Conservation (phyloP, 2,888 invertebrate genomes). For the Pyrrhosoma nymphula region DNA sequence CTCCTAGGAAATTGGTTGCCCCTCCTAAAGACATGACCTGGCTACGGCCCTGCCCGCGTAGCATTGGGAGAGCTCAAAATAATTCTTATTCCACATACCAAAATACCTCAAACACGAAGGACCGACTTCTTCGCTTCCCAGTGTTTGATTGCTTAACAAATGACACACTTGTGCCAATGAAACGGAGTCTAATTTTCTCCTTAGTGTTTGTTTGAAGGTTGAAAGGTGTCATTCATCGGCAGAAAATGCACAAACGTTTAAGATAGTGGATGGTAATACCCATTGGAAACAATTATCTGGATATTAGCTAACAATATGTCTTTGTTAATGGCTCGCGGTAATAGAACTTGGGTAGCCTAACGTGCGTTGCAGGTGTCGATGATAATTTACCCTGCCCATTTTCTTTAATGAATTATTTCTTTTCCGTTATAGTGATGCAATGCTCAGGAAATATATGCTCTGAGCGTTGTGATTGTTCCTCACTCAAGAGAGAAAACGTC, state of each 20-base stretch:
- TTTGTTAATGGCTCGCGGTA: neutral
- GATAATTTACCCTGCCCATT: too few species aligned
- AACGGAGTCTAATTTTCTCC: neutral
- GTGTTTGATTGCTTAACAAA: neutral
- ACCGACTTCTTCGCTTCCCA: neutral
- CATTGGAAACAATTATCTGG: neutral
- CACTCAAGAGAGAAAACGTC: too few species aligned
- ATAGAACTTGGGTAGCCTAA: neutral
- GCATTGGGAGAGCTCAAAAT: neutral
- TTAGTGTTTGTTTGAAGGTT: neutral
- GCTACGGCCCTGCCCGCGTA: too few species aligned
- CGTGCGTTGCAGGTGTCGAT: neutral
- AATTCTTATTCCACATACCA: neutral
- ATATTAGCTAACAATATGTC: neutral
- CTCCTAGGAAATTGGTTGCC: too few species aligned
- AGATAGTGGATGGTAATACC: neutral
- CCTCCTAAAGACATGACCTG: too few species aligned
- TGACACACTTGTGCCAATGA: neutral
- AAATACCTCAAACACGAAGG: slow-evolving; percentile 5
- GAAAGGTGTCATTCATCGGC: neutral
- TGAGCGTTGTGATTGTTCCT: too few species aligned
- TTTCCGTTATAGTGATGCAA: too few species aligned
- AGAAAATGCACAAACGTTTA: neutral
- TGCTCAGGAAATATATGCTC: too few species aligned
- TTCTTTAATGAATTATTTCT: too few species aligned